Evolutionary conservation across 1,140 invertebrate genomes (phyloP), one percentile per base, ranked within the genome.

Genomic region (Triops cancriformis): DNA sequence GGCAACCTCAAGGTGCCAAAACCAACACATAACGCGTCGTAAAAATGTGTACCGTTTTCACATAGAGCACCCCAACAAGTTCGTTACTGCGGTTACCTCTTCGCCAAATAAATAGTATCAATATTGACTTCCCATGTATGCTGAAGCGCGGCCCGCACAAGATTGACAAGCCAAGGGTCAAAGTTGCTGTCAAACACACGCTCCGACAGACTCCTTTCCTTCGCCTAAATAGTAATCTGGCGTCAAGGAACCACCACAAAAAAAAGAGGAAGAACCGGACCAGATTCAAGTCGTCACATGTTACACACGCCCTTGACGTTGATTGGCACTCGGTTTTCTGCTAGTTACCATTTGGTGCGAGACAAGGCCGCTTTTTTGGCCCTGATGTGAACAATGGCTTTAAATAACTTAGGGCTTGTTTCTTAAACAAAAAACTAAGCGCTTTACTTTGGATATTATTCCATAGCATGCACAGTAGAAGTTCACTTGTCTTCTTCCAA

Each of bases 131-230:
- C 51, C 51, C 51, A 14, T 64, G 51, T 23, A 64, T 64, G 51
- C 51, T 6, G 10, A 64, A 64, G 14, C 14, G 51, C 51, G 51
- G 51, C 51, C n/a, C 51, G 51, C 31, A 64, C 51, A 23, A 64
- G 51, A 64, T 64, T 64, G 51, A 64, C 51, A 64, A 64, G 51
- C 14, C 51, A 18, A 23, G 51, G 51, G 51, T 64, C 51, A 64
- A 64, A 64, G 51, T 64, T 64, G 14, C 51, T 64, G 51, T 64
- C 51, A 64, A 64, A 64, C 51, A 64, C 51, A 64, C 51, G 51
- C 51, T 64, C 51, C 51, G 51, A 64, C 51, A 64, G 51, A 64
- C 23, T 64, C 51, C 51, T 18, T 64, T 64, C 51, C 51, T 64
- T 64, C 51, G 51, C 18, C 18, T 64, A 64, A 64, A 64, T 64